Base-by-base conservation (phyloP, 1,140 invertebrate species). In the Cyrtorhinus lividipennis region DNA sequence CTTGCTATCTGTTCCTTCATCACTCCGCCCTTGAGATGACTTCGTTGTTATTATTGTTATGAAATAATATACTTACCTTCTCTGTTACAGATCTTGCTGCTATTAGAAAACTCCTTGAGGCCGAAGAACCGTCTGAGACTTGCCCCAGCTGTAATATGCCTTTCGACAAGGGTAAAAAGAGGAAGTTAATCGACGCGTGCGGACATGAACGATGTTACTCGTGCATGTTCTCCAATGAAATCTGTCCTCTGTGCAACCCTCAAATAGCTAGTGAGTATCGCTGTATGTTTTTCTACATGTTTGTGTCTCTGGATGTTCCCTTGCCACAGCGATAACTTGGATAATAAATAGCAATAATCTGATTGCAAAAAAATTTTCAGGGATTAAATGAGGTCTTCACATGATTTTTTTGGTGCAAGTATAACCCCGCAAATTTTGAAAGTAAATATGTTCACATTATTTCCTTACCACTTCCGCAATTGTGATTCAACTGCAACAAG, bases 121-220 rank as follows among this genome's bases (percentile, higher is more conserved):
- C 80, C 1, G 81, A 81, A 69, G 74, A 81, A 1, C 76, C 73
- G 45, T 79, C 79, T 30, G 68, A 63, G 18, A 81, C 77, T 53
- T 90, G 87, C 75, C 87, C 87, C 61, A 86, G 85, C 72, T 89
- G 87, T 77, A 84, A 87, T 73, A 90, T 92, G 83, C 90, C 90
- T 66, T 95, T 93, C 78, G 91, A 95, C 76, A 91, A 92, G 75
- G 90, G 91, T 74, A 94, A 93, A 76, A 92, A 93, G 76, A 81
- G 92, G 73, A 87, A 89, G 72, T 78, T 96, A 68, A 92, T 93
- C 72, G 92, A 95, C 76, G 85, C 88, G 60, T 96, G 92, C 75
- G 91, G 92, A 65, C 92, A 95, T 79, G 90, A 93, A 72, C 79
- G 90, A 53, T 95, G 92, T 76, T 95, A 94, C 78, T 86, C 88